phyloP scores from a whole-genome alignment of 2,888 invertebrate genomes.

The Epistrophella euchroma region DNA sequence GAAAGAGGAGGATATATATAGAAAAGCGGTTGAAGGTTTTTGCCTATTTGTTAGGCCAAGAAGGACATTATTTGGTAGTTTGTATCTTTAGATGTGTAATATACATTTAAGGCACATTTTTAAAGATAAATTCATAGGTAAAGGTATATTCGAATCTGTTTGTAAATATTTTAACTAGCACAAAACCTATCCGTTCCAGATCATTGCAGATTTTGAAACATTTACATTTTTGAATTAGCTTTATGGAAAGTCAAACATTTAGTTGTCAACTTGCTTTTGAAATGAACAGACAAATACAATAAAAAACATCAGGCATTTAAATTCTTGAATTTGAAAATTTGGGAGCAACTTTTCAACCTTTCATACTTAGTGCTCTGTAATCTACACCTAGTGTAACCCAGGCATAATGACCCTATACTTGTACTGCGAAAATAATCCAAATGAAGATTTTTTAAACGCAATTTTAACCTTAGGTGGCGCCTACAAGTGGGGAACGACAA shows the following conservation, averaged over 20 bases:
- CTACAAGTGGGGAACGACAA: too few species aligned
- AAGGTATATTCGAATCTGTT: not conserved
- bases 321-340: too few species aligned
- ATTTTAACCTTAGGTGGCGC: too few species aligned
- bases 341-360: too few species aligned
- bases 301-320: too few species aligned
- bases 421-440: too few species aligned
- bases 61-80: constrained; percentile 71
- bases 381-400: too few species aligned
- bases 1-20: constrained; percentile 38
- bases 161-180: constrained; percentile 42
- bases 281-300: too few species aligned
- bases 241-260: constrained; percentile 17
- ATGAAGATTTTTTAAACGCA: too few species aligned
- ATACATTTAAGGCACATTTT: not conserved
- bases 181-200: not conserved
- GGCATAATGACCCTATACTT: too few species aligned
- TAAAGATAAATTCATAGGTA: too few species aligned
- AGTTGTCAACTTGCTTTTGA: constrained; percentile 29
- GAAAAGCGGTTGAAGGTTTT: constrained; percentile 49
- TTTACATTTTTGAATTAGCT: constrained; percentile 56
- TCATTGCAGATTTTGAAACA: constrained; percentile 40
- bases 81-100: constrained; percentile 14
- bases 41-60: not conserved
- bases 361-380: too few species aligned